Evolutionary conservation across 2,113 vertebrate species (phyloP), one percentile per base, ranked within the genome.

Genomic region (Python bivittatus): DNA sequence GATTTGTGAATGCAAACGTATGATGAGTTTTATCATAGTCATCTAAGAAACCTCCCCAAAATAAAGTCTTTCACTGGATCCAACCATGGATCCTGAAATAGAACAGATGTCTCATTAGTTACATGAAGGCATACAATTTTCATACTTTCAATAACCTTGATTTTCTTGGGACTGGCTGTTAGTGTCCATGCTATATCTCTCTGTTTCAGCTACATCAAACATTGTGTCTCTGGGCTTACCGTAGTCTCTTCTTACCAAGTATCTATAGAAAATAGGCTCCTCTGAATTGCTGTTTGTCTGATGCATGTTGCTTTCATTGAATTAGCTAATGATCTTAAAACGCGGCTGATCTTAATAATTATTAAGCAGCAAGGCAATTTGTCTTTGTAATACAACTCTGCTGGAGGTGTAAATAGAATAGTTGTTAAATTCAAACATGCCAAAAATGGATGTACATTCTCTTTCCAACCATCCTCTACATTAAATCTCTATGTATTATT

Each of bases 321-420:
- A 8, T 7, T 22, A 92, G 57, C 1, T 87, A 94, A 89, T 25
- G 54, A 48, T 20, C 89, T 38, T 88, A 1, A 58, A 86, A 27
- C 25, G 86, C 23, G 42, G 53, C 0, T 54, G 72, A 25, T 20
- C 22, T 83, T n/a, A 58, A 84, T 44, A 93, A 90, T 95, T 92
- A 17, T 79, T 91, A 64, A 13, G 22, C 6, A n/a, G 92, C 33
- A 42, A 53, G 1, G 79, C 13, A 68, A 2, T 88, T 94, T 91
- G n/a, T 93, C 56, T 57, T 57, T 33, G 4, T 22, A 92, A 92
- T 89, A 2, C 0, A 92, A 29, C 54, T 91, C 13, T 29, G 1
- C 27, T 2, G 0, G 23, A 83, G 11, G 48, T 68, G n/a, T 52
- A 86, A 86, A 85, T 8, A 38, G 17, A 88, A 91, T 54, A 27